Conservation (phyloP, 2,888 invertebrate species). For the Dromius quadrimaculatus region DNA sequence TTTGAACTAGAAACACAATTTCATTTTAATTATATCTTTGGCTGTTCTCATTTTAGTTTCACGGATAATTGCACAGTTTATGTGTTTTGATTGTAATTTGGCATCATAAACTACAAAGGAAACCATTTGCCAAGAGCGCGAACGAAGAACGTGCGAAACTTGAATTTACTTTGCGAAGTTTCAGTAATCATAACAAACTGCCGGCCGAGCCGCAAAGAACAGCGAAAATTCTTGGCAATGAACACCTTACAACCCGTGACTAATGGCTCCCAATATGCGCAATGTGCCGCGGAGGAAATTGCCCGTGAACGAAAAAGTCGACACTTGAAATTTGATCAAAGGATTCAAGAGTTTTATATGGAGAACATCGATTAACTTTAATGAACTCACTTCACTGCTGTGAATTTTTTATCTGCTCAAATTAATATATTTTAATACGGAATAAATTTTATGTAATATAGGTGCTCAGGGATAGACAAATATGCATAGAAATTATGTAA, state of each 20-base stretch:
- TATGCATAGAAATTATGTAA: too few relatives aligned
- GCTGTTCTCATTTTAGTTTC: constrained; percentile 32
- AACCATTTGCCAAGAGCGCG: constrained; percentile 36
- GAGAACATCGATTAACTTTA: too few relatives aligned
- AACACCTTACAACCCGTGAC: constrained; percentile 23
- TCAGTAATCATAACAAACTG: constrained; percentile 39
- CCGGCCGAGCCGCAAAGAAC: constrained; percentile 32
- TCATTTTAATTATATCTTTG: constrained; percentile 9
- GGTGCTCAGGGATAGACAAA: too few relatives aligned
- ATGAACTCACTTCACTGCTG: too few relatives aligned
- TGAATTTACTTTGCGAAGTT: constrained; percentile 33
- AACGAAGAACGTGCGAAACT: constrained; percentile 28
- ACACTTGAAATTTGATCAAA: constrained; percentile 5
- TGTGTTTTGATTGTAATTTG: constrained; percentile 47
- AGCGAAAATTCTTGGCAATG: constrained; percentile 31
- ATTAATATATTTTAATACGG: too few relatives aligned
- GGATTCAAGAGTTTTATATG: background rate
- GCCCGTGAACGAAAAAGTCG: constrained; percentile 8
- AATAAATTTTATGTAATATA: too few relatives aligned
- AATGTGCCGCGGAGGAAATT: constrained; percentile 8
- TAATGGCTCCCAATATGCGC: constrained; percentile 29
- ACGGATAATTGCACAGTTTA: constrained; percentile 46
- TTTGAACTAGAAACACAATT: constrained; percentile 19
- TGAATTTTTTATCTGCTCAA: too few relatives aligned
- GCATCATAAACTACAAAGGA: constrained; percentile 36